These are phyloP conservation scores for Heliconius ismenius DNA, from an alignment of 2,888 invertebrate species.

Conservation along the genomic window DNA sequence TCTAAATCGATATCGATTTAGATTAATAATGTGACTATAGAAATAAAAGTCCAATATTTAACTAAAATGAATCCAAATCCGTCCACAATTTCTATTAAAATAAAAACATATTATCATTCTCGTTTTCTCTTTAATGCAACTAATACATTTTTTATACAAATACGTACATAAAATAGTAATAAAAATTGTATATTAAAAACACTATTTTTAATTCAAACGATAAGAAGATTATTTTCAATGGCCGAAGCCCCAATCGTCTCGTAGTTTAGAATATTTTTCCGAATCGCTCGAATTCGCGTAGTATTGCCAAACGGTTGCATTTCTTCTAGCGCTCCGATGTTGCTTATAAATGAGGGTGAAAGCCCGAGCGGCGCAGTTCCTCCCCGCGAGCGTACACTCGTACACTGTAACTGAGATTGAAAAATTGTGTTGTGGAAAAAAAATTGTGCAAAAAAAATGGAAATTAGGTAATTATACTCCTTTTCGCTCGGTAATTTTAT, in stretches of 20 bases:
- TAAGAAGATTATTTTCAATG: neutral
- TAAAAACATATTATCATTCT: neutral
- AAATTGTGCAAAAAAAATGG: slow-evolving; percentile 54
- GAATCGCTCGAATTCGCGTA: slow-evolving; percentile 66
- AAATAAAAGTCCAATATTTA: too few relatives aligned
- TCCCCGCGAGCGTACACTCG: slow-evolving; percentile 16
- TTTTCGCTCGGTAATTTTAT: slow-evolving; percentile 33
- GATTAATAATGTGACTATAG: too few relatives aligned
- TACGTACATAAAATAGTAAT: neutral
- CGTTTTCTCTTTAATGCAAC: neutral
- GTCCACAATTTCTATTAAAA: neutral
- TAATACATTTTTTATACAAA: neutral
- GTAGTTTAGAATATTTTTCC: slow-evolving; percentile 43
- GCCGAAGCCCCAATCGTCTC: neutral
- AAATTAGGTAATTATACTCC: slow-evolving; percentile 68
- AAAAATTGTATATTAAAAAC: neutral
- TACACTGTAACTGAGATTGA: slow-evolving; percentile 46
- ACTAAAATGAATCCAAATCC: neutral
- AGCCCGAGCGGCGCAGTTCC: slow-evolving; percentile 64
- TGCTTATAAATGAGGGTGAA: slow-evolving; percentile 79
- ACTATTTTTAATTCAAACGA: neutral
- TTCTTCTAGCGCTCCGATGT: slow-evolving; percentile 63
- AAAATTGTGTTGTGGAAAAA: slow-evolving; percentile 49
- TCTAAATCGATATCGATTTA: too few relatives aligned
- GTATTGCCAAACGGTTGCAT: slow-evolving; percentile 71